Percentiles rank a stretch among this genome's conserved stretches.
phyloP scores from a whole-genome alignment of 2,888 invertebrate genomes.

The Drosophila robusta region DNA sequence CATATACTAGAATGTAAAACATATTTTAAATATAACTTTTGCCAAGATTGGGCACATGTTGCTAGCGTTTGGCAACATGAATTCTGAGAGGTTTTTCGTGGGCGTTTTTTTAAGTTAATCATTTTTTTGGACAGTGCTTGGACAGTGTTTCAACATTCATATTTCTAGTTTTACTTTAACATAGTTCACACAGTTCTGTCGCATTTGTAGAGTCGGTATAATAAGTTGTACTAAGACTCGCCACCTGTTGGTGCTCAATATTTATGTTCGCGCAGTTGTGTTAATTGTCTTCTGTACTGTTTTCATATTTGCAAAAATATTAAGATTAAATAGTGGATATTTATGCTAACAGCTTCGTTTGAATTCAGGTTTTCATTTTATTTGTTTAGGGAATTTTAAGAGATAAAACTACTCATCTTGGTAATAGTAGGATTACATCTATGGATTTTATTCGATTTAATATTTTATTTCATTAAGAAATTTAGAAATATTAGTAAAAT shows the following conservation, averaged over 20 bases:
- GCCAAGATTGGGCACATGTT: too few species aligned
- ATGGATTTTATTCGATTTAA: too few species aligned
- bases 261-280: conserved; percentile 1
- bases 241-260: not conserved
- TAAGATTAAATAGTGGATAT: not conserved
- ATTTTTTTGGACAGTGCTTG: not conserved
- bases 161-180: not conserved
- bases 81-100: not conserved
- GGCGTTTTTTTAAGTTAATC: not conserved
- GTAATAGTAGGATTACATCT: too few species aligned
- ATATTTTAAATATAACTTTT: too few species aligned
- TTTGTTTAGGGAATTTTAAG: too few species aligned
- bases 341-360: not conserved
- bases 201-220: not conserved
- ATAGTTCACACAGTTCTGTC: not conserved
- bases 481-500: too few species aligned
- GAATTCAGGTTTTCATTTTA: too few species aligned
- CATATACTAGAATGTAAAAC: not conserved
- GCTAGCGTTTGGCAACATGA: too few species aligned
- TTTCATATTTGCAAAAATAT: not conserved
- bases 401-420: too few species aligned
- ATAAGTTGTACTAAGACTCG: not conserved
- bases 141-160: not conserved
- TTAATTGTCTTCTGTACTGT: not conserved
- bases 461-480: too few species aligned